phyloP scores from a whole-genome alignment of 2,113 vertebrate species.

The Eurypyga helias region DNA sequence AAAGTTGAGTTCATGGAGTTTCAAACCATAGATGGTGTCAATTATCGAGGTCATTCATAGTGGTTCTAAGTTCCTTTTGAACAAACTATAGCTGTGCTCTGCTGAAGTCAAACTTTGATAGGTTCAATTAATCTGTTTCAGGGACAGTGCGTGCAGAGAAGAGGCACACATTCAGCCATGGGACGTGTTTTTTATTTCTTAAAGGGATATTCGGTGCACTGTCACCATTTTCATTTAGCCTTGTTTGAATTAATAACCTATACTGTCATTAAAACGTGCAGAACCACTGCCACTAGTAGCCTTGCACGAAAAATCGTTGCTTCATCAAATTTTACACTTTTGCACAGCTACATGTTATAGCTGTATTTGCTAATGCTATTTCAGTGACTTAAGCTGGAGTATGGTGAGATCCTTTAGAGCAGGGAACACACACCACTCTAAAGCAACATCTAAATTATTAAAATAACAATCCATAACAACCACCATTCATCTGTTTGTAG shows the following conservation, averaged over 20 bases:
- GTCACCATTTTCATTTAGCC: not conserved
- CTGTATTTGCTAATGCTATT: too few species aligned
- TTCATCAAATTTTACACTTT: not conserved
- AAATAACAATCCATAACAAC: not conserved
- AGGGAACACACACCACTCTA: not conserved
- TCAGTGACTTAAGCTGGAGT: not conserved
- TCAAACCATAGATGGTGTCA: not conserved
- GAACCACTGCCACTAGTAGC: not conserved
- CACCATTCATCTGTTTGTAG: not conserved
- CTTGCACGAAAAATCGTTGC: not conserved
- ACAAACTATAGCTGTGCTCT: not conserved
- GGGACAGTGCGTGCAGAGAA: fast-evolving
- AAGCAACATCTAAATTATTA: not conserved
- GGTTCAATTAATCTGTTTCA: not conserved
- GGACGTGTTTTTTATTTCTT: fast-evolving
- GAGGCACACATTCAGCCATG: not conserved
- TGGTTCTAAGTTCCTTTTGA: not conserved
- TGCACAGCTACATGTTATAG: not conserved
- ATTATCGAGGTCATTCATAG: not conserved
- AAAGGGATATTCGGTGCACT: not conserved
- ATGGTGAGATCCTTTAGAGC: not conserved
- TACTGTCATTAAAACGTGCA: not conserved
- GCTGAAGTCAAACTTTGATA: not conserved
- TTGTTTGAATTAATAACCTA: not conserved
- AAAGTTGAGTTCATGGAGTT: not conserved